Evolutionary conservation across 1,140 invertebrate species (phyloP), one percentile per base, ranked within the genome.

Genomic region (Oryctes rhinoceros): DNA sequence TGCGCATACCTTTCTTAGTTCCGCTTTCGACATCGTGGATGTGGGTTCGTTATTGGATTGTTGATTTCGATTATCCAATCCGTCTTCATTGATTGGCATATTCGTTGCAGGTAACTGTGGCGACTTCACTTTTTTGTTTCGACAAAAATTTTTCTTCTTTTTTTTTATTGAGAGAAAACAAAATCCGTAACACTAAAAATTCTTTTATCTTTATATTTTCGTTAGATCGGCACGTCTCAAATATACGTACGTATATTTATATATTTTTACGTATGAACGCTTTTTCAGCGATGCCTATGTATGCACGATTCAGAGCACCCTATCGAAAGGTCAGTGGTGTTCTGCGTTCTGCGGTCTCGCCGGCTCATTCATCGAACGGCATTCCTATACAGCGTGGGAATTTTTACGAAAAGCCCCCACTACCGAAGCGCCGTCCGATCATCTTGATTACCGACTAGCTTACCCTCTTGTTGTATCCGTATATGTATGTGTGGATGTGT

Each of bases 21-120:
- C 86, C 3, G 87, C 86, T 82, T 86, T 87, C 1, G 87, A 87
- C 86, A 87, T 86, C 49, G 82, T 85, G 7, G 80, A 74, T 39
- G 35, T 77, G 39, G 84, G 79, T 80, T 82, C 81, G 53, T 4
- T n/a, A 81, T 83, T 84, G 15, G 78, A 75, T n/a, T 81, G 78
- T 18, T 10, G 18, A 20, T n/a, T 10, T 49, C 67, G 71, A 11
- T 71, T 44, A 53, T 85, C 83, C 80, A 83, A 85, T 81, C 87
- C 87, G 81, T 87, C 85, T 48, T 87, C 87, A 81, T 86, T 87
- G 44, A 87, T 86, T 47, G 86, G 86, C 87, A 87, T 87, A 47
- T 76, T 76, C 30, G 37, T 47, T 10, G 4, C 4, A n/a, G 3
- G 18, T 76, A 44, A 10, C 9, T 44, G 39, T 44, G 39, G 9